Percentiles rank a stretch among this genome's conserved stretches.
phyloP scores from a whole-genome alignment of 1,140 invertebrate species.

The Anadara kagoshimensis region DNA sequence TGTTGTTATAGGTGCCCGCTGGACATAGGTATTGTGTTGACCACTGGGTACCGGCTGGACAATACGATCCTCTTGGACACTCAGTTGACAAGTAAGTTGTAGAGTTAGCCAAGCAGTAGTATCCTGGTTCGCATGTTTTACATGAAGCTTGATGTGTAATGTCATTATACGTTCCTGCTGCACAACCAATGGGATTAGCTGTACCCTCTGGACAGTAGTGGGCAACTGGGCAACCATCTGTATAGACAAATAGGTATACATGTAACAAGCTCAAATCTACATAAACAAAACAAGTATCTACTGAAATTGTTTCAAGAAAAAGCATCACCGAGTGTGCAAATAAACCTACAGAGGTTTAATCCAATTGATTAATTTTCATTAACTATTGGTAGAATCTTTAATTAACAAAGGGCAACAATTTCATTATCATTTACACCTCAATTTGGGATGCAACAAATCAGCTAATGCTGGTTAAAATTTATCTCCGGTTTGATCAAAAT shows the following conservation, averaged over 20 bases:
- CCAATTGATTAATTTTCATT: too few relatives aligned
- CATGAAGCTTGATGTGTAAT: slow-evolving; percentile 60
- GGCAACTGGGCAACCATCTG: slow-evolving; percentile 63
- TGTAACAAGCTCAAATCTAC: too few relatives aligned
- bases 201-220: slow-evolving; percentile 68
- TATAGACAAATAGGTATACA: neutral
- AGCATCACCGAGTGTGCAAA: too few relatives aligned
- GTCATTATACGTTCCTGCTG: slow-evolving; percentile 64
- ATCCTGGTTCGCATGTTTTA: slow-evolving; percentile 62
- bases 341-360: too few relatives aligned
- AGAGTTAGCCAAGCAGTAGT: slow-evolving; percentile 65
- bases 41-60: slow-evolving; percentile 58
- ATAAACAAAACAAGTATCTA: too few relatives aligned
- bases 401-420: too few relatives aligned
- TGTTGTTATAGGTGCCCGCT: slow-evolving; percentile 70
- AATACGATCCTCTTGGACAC: slow-evolving; percentile 70
- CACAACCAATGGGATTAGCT: slow-evolving; percentile 58
- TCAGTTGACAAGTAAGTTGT: slow-evolving; percentile 61
- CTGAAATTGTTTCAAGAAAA: too few relatives aligned
- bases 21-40: slow-evolving; percentile 61
- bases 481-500: too few relatives aligned
- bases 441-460: too few relatives aligned
- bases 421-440: too few relatives aligned
- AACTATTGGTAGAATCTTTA: too few relatives aligned
- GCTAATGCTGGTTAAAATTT: too few relatives aligned